Evolutionary conservation across 2,888 invertebrate species (phyloP).

Genomic region (Frankliniella intonsa): DNA sequence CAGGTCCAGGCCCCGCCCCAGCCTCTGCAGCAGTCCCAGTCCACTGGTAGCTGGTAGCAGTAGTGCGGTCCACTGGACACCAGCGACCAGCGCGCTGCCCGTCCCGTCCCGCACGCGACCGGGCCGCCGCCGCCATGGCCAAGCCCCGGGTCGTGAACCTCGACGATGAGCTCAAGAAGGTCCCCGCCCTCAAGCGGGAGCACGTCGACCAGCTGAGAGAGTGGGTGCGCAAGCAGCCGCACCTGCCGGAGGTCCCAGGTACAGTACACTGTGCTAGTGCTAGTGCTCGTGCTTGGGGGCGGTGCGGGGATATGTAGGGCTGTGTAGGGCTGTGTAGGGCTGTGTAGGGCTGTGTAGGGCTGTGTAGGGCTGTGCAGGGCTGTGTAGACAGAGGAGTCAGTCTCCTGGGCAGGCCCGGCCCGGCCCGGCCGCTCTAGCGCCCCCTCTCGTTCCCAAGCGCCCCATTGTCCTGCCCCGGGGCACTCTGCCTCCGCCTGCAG

Average conservation of each 20-base stretch:
- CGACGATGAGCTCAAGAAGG: conserved; percentile 36
- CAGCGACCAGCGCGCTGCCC: neutral
- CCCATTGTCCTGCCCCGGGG: no score
- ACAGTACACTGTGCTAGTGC: neutral
- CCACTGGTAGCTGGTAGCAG: neutral
- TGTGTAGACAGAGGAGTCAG: no score
- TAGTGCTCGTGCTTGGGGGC: neutral
- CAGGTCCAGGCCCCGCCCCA: neutral
- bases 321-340: neutral
- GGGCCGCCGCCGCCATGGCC: neutral
- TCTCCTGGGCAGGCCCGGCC: no score
- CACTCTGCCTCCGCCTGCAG: no score
- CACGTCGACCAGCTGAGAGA: conserved; percentile 38
- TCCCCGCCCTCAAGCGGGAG: conserved; percentile 37
- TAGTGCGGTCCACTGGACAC: neutral
- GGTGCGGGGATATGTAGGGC: neutral
- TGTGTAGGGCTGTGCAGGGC: no score
- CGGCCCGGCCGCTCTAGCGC: no score
- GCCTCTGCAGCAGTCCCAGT: neutral
- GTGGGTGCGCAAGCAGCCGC: conserved; percentile 38
- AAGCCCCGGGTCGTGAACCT: conserved; percentile 11
- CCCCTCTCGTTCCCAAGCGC: no score
- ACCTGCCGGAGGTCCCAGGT: conserved; percentile 34
- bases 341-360: neutral
- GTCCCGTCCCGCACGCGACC: neutral